Conservation (phyloP, 2,888 invertebrate genomes). For the Portevinia maculata region DNA sequence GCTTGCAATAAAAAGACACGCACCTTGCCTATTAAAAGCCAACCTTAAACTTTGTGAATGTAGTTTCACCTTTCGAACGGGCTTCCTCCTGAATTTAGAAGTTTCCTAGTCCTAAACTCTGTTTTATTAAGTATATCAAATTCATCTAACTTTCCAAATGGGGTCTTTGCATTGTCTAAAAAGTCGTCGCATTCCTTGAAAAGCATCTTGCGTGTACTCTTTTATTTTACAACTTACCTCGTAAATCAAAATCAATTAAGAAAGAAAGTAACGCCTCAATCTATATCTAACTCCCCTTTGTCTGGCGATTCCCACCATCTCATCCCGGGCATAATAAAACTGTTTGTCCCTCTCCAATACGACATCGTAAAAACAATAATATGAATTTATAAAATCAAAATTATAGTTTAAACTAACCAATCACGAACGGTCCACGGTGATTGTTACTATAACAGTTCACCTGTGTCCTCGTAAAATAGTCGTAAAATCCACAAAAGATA, state of each 20-base stretch:
- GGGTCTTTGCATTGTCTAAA: no score
- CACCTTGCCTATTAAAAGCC: no score
- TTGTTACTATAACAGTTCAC: conserved; percentile 6
- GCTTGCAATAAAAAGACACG: no score
- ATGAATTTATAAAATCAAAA: conserved; percentile 57
- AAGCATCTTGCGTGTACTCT: conserved; percentile 21
- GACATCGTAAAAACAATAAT: conserved; percentile 54
- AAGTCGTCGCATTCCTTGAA: no score
- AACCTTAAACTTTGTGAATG: no score
- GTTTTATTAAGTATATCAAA: no score
- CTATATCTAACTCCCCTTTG: conserved; percentile 43
- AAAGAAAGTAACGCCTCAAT: conserved; percentile 44
- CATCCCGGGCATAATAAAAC: conserved; percentile 53
- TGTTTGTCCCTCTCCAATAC: conserved; percentile 54
- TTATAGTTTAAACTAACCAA: conserved; percentile 31
- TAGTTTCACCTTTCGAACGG: no score
- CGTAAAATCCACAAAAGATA: conserved; percentile 36
- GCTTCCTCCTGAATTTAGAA: no score
- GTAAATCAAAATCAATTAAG: conserved; percentile 70
- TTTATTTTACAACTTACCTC: conserved; percentile 23
- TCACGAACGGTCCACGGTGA: conserved; percentile 11
- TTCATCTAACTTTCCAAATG: no score
- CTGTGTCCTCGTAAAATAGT: conserved; percentile 55
- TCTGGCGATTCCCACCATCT: conserved; percentile 57
- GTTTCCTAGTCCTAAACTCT: no score